Evolutionary conservation across 2,888 invertebrate genomes (phyloP), one percentile per base, ranked within the genome.

Genomic region (Frankliniella intonsa): DNA sequence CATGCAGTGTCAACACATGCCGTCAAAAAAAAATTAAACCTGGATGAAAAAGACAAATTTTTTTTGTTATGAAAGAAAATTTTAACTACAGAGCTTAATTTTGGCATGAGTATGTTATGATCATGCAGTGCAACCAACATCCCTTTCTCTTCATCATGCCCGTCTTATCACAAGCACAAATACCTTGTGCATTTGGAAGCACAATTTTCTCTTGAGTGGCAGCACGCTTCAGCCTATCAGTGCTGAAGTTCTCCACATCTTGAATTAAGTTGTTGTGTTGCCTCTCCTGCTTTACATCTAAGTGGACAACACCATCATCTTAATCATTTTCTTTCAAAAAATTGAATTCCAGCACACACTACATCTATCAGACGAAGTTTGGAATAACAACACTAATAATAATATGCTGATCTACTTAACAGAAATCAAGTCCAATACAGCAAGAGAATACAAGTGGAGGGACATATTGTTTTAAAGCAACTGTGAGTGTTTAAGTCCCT

Each of bases 131-230:
- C 55, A 55, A 55, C 55, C 14, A 55, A 8, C 55, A 55, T 55
- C 17, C 38, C 38, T 3, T 38, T 38, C 38, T 55, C 19, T 12
- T 19, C 17, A 55, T 19, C 55, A 55, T 19, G 14, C 55, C 55
- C 14, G 19, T 14, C 14, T 14, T 14, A 10, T 55, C 38, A 19
- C 62, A 55, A 81, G 80, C 81, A 83, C 55, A 55, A 55, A 85
- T 91, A 95, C 95, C 95, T 94, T 95, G 91, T 86, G 95, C 94
- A 86, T 94, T 94, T 83, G 95, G 96, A 86, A 96, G 92, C 85
- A 94, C 90, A 86, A 93, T 92, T 91, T 95, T 96, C 91, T 95
- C 95, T 87, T 92, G 90, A 83, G 95, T 95, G 87, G 94, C 92
- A 81, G 94, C 94, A 87, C 93, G 92, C 89, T 93, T 94, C 88